Percentiles rank a stretch among this genome's conserved stretches.
Evolutionary conservation across 2,113 vertebrate genomes (phyloP).

Genomic region (Chelonoidis abingdonii): DNA sequence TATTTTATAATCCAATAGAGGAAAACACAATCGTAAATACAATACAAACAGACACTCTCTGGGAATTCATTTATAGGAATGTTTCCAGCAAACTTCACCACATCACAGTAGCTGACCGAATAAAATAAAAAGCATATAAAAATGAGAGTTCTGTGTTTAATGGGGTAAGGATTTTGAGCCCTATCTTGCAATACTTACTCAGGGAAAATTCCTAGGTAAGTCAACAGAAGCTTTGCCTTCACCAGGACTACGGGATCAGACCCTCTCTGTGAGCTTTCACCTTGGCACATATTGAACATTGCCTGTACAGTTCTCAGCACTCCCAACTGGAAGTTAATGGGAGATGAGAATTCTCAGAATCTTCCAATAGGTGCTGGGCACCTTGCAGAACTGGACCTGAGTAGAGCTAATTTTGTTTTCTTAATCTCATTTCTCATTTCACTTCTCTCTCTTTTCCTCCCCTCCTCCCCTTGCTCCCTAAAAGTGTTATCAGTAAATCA

Average conservation of each 20-base stretch:
- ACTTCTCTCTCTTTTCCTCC: neutral
- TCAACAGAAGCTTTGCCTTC: neutral
- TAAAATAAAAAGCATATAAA: neutral
- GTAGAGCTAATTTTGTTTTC: rapidly evolving
- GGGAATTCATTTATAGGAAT: neutral
- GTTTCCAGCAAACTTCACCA: neutral
- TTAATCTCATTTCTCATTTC: neutral
- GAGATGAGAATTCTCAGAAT: neutral
- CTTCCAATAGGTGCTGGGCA: neutral
- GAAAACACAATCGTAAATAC: neutral
- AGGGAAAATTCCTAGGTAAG: neutral
- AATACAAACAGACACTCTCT: neutral
- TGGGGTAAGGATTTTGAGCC: neutral
- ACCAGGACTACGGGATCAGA: neutral
- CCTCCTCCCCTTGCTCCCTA: neutral
- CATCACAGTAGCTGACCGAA: neutral
- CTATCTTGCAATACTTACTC: neutral
- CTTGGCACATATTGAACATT: neutral
- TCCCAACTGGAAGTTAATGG: neutral
- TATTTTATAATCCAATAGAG: neutral
- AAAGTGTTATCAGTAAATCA: neutral
- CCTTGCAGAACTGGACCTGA: neutral
- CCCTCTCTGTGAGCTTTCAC: neutral
- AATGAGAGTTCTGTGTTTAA: neutral
- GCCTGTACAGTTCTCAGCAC: neutral